Conservation (phyloP, 2,888 invertebrate species). For the Cheilosia urbana region DNA sequence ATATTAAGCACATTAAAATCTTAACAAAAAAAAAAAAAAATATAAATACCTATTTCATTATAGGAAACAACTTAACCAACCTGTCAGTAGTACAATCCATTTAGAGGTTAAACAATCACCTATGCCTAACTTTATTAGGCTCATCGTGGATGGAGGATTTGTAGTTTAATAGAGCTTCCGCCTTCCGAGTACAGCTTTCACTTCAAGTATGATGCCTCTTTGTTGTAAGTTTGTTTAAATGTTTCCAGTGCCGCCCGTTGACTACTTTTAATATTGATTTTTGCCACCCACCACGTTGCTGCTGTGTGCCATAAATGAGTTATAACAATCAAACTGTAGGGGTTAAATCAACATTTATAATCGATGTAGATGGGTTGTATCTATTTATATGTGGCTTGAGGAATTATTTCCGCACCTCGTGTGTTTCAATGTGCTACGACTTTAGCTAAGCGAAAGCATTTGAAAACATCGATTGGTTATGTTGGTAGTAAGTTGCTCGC, state of each 20-base stretch:
- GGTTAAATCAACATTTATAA: constrained; percentile 39
- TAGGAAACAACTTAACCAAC: constrained; percentile 77
- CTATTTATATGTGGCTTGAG: not conserved
- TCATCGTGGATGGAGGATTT: constrained; percentile 50
- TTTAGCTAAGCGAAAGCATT: constrained; percentile 35
- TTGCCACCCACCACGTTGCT: constrained; percentile 15
- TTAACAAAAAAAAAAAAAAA: constrained; percentile 19
- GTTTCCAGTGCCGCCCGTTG: constrained; percentile 35
- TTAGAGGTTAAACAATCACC: constrained; percentile 76
- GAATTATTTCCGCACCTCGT: constrained; percentile 36
- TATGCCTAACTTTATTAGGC: constrained; percentile 63
- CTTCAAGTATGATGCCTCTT: not conserved
- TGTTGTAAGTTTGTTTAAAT: constrained; percentile 13
- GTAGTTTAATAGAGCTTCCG: constrained; percentile 26
- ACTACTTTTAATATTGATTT: constrained; percentile 55
- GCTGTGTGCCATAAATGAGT: constrained; percentile 47
- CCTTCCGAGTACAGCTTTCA: constrained; percentile 6
- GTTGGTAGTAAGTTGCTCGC: constrained; percentile 23
- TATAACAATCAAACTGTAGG: constrained; percentile 51
- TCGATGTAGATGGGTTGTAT: constrained; percentile 20
- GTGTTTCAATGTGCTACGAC: not conserved
- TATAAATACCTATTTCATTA: not conserved
- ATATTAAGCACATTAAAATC: too few species aligned
- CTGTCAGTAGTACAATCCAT: constrained; percentile 81
- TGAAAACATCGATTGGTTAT: constrained; percentile 34